Evolutionary conservation across 2,113 vertebrate species (phyloP).

Genomic region (Sylvilagus bachmani): DNA sequence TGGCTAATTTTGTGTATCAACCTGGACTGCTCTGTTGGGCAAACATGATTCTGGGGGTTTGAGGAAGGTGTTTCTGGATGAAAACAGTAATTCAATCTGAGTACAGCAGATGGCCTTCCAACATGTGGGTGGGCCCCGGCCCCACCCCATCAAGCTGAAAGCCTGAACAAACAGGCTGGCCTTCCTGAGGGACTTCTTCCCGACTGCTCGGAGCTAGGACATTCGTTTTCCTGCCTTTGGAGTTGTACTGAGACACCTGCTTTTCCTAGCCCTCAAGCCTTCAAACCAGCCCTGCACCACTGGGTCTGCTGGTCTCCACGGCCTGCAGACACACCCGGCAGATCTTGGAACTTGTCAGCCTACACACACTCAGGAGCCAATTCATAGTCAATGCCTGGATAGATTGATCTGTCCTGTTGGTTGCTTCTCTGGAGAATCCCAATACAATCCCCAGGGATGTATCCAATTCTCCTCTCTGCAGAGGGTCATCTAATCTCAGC

Average conservation of each 20-base stretch:
- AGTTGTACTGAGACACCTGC: background rate
- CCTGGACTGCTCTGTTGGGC: background rate
- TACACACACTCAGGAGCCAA: background rate
- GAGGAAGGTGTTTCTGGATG: background rate
- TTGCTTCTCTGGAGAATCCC: background rate
- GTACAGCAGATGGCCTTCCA: background rate
- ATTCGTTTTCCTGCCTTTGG: background rate
- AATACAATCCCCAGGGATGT: background rate
- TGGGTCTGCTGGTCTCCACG: background rate
- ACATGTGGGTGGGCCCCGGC: background rate
- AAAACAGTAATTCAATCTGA: background rate
- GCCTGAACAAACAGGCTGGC: background rate
- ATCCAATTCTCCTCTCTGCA: background rate
- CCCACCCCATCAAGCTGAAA: background rate
- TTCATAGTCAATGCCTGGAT: constrained; percentile 17
- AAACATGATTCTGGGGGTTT: background rate
- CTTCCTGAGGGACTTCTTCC: background rate
- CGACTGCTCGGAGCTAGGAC: background rate
- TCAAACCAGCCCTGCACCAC: background rate
- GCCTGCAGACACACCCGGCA: background rate
- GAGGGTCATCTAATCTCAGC: background rate
- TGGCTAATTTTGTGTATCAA: background rate
- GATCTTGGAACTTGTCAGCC: background rate
- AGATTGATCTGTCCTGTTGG: background rate
- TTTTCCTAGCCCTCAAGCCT: constrained; percentile 3